Evolutionary conservation across 2,888 invertebrate species (phyloP).

Genomic region (Lagria hirta): DNA sequence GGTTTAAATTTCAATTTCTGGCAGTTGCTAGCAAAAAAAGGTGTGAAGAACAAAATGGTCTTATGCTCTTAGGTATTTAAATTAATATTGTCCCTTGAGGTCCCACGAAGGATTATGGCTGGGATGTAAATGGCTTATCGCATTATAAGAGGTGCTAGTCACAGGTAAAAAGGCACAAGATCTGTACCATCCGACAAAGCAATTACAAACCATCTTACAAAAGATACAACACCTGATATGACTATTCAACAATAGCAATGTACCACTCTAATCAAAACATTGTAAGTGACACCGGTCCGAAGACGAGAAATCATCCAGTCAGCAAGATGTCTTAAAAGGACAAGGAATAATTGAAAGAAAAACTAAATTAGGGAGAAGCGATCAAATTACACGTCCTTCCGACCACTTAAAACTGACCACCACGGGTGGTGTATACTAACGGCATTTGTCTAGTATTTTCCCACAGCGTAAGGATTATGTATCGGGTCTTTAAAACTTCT

Average conservation of each 20-base stretch:
- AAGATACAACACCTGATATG: slow-evolving; percentile 42
- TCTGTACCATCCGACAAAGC: slow-evolving; percentile 35
- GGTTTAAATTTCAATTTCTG: too few species aligned
- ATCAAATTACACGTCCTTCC: slow-evolving; percentile 20
- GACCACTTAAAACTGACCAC: slow-evolving; percentile 35
- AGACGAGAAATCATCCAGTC: too few species aligned
- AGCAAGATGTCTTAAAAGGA: too few species aligned
- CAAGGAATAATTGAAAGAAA: too few species aligned
- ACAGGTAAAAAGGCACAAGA: slow-evolving; percentile 37
- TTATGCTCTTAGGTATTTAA: too few species aligned
- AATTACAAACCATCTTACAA: slow-evolving; percentile 45
- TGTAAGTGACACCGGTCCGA: slow-evolving; percentile 39
- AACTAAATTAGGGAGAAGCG: slow-evolving; percentile 13
- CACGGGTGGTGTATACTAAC: slow-evolving; percentile 32
- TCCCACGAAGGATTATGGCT: slow-evolving; percentile 34
- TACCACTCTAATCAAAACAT: slow-evolving; percentile 44
- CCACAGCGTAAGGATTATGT: slow-evolving; percentile 27
- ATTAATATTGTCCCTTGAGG: slow-evolving; percentile 11
- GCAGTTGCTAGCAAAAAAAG: too few species aligned
- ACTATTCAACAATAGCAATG: slow-evolving; percentile 32
- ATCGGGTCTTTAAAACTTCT: slow-evolving; percentile 18
- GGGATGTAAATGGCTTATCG: slow-evolving; percentile 45
- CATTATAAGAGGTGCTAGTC: slow-evolving; percentile 39
- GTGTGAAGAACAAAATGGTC: too few species aligned
- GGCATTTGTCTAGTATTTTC: slow-evolving; percentile 23